phyloP scores from a whole-genome alignment of 1,140 invertebrate species.

The Linepithema humile region DNA sequence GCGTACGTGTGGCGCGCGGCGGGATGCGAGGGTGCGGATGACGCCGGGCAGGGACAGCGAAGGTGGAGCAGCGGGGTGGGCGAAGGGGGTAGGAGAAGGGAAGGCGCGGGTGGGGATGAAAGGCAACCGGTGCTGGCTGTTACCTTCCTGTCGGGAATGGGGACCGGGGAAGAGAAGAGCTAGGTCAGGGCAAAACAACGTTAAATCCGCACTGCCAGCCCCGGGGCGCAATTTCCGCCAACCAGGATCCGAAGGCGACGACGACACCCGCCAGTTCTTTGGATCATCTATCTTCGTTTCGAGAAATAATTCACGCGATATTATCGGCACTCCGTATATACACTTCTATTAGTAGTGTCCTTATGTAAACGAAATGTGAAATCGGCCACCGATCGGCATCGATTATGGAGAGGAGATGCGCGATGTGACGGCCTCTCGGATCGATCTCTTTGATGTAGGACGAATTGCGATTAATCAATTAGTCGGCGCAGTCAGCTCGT shows the following conservation, averaged over 20 bases:
- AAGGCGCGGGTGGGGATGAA: constrained; percentile 58
- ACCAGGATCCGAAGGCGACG: constrained; percentile 41
- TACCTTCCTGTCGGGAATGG: constrained; percentile 72
- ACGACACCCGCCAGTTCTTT: constrained; percentile 63
- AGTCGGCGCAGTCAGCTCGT: neutral
- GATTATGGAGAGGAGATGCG: neutral
- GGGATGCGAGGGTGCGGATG: neutral
- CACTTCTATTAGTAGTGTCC: neutral
- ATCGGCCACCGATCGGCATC: neutral
- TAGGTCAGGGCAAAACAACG: constrained; percentile 76
- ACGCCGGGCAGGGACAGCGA: neutral
- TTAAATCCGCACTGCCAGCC: constrained; percentile 69
- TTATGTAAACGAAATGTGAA: neutral
- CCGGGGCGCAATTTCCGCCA: constrained; percentile 71
- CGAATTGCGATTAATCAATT: neutral
- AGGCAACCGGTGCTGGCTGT: constrained; percentile 66
- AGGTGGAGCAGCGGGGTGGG: constrained; percentile 7
- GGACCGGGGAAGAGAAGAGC: constrained; percentile 56
- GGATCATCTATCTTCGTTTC: constrained; percentile 63
- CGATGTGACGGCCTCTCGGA: neutral
- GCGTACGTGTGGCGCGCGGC: neutral
- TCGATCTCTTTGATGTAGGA: neutral
- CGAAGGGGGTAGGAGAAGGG: constrained; percentile 19
- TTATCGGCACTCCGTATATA: constrained; percentile 38
- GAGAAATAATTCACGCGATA: constrained; percentile 56